phyloP scores from a whole-genome alignment of 2,888 invertebrate species.

The Drosophila pseudotalamancana region DNA sequence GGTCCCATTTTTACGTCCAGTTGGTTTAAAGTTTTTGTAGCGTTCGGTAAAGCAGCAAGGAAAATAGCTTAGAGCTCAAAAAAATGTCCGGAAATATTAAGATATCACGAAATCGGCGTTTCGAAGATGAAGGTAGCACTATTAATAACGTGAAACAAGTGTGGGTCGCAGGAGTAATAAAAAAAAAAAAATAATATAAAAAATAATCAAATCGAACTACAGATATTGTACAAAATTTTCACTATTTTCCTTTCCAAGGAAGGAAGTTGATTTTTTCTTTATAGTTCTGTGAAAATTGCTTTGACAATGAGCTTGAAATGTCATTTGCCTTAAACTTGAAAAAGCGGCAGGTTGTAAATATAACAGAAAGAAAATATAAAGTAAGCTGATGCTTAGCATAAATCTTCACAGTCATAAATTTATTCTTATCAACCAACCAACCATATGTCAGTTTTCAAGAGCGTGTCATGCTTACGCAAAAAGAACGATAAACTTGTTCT shows the following conservation, averaged over 20 bases:
- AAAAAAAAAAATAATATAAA: too few species aligned
- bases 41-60: neutral
- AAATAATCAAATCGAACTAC: too few species aligned
- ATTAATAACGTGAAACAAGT: too few species aligned
- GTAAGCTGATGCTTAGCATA: neutral
- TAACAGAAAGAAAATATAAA: too few species aligned
- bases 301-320: constrained; percentile 1
- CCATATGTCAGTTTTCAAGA: neutral
- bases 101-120: constrained; percentile 43
- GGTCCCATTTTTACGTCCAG: constrained; percentile 1
- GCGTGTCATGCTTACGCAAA: too few species aligned
- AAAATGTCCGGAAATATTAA: constrained; percentile 12
- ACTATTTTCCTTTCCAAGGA: too few species aligned
- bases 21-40: constrained; percentile 3
- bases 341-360: neutral
- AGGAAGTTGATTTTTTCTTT: neutral
- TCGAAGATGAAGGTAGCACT: constrained; percentile 35
- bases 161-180: too few species aligned
- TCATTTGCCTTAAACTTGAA: constrained; percentile 12
- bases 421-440: neutral
- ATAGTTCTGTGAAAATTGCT: neutral
- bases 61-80: neutral
- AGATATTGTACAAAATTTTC: too few species aligned
- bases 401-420: constrained; percentile 11
- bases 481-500: too few species aligned